Conservation (phyloP, 2,888 invertebrate genomes). For the Drosophila parthenogenetica region DNA sequence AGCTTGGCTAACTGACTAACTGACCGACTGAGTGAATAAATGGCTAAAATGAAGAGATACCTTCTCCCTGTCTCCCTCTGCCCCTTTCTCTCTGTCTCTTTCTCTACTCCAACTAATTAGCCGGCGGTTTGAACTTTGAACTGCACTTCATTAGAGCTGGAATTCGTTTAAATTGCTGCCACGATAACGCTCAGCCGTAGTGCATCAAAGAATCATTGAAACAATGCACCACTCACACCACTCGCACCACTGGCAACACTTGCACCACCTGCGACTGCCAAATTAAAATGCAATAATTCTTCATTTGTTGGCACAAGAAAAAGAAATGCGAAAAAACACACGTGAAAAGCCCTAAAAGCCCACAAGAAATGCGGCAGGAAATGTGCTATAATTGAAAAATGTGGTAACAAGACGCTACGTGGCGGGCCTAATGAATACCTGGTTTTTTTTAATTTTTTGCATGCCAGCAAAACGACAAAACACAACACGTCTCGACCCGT, state of each 20-base stretch:
- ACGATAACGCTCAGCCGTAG: conserved; percentile 54
- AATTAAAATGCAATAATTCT: conserved; percentile 84
- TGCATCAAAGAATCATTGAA: conserved; percentile 19
- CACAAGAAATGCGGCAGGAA: conserved; percentile 57
- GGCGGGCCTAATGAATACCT: conserved; percentile 80
- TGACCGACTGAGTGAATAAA: conserved; percentile 16
- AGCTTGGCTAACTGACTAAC: conserved; percentile 30
- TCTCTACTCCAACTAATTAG: conserved; percentile 73
- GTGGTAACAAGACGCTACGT: conserved; percentile 82
- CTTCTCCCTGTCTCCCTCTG: no score
- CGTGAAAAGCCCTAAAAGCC: conserved; percentile 35
- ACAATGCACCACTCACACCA: conserved; percentile 12
- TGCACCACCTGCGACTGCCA: conserved; percentile 68
- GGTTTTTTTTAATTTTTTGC: conserved; percentile 64
- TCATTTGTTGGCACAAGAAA: conserved; percentile 66
- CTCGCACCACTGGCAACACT: conserved; percentile 1
- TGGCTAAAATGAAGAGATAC: background rate
- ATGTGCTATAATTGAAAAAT: conserved; percentile 83
- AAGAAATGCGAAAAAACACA: conserved; percentile 8
- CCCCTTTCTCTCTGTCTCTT: no score
- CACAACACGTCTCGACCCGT: conserved; percentile 13
- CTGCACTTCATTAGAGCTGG: conserved; percentile 68
- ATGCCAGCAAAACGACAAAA: conserved; percentile 27
- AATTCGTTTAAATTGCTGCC: conserved; percentile 45
- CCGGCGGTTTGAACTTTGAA: conserved; percentile 71